Base-by-base conservation (phyloP, 2,113 vertebrate species). In the Tautogolabrus adspersus region DNA sequence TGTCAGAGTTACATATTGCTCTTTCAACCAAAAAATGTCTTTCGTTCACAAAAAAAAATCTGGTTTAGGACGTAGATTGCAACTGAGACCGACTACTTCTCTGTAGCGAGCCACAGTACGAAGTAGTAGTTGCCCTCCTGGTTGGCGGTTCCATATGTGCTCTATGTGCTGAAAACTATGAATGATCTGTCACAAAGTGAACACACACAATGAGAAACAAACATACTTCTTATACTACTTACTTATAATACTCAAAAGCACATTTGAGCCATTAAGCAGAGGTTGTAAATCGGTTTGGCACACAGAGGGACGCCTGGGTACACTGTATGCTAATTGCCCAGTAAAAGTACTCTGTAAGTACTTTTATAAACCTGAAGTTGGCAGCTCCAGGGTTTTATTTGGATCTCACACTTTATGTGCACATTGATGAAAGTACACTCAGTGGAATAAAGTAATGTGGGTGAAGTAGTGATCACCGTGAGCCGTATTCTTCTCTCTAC, bases 401-500 rank as follows among this genome's bases (percentile, higher is more conserved):
- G 51, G 54, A 64, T 67, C 61, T 23, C 21, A 22, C 22, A n/a
- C 2, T 86, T 79, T 10, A 75, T 69, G 46, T 13, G 16, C 52
- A 5, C 52, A 60, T 12, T 51, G 51, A 40, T 37, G 52, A 34
- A 76, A 56, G 34, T 3, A 9, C 40, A 38, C 47, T 72, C 64
- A 19, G 11, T 59, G 44, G 67, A 74, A 40, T 10, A 42, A 80
- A 74, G 38, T 22, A 57, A 5, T 56, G 38, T 54, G 63, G 55
- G 26, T 38, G 58, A 78, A 75, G 37, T 37, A 21, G 58, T 44
- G 47, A 83, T 80, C 66, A 62, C 18, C 83, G 71, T 22, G 47
- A 71, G 52, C 30, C 60, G 46, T 72, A 26, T 37, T 73, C 26
- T 64, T 16, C 23, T 67, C 42, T 77, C 54, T 57, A 58, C 59